phyloP scores from a whole-genome alignment of 2,888 invertebrate genomes.

The Cheilosia scutellata region DNA sequence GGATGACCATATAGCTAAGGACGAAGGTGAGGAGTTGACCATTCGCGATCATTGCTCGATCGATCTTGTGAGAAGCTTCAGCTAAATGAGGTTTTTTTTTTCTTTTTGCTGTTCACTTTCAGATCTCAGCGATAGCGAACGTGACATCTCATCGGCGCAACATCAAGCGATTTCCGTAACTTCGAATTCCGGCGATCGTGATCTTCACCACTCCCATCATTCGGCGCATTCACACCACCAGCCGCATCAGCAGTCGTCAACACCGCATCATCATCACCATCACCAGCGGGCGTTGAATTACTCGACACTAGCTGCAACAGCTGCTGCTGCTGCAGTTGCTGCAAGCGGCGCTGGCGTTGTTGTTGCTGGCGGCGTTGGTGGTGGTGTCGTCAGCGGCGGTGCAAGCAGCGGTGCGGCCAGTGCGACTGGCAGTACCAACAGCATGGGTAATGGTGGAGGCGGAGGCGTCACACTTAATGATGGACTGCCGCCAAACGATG shows the following conservation, averaged over 20 bases:
- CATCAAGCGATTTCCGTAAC: constrained; percentile 78
- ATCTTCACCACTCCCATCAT: constrained; percentile 74
- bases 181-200: constrained; percentile 73
- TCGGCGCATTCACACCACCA: constrained; percentile 76
- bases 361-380: constrained; percentile 78
- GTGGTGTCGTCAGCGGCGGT: constrained; percentile 81
- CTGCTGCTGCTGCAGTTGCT: constrained; percentile 85
- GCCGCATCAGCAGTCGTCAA: constrained; percentile 78
- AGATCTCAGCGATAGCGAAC: constrained; percentile 83
- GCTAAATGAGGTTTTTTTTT: constrained; percentile 30
- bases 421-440: constrained; percentile 80
- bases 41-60: background rate
- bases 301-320: constrained; percentile 89
- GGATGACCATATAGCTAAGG: constrained; percentile 92
- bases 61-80: background rate
- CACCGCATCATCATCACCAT: constrained; percentile 83
- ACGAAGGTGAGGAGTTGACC: constrained; percentile 84
- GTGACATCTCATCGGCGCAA: constrained; percentile 83
- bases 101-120: constrained; percentile 27
- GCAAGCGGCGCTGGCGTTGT: constrained; percentile 76
- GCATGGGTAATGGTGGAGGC: constrained; percentile 80
- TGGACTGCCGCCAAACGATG: constrained; percentile 81
- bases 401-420: constrained; percentile 79
- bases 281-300: constrained; percentile 91
- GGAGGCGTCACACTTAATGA: constrained; percentile 82